A percentile compares a stretch with the other conserved stretches of the same genome.
Conservation (phyloP, 2,888 invertebrate genomes). For the Acanthosepion esculentum region DNA sequence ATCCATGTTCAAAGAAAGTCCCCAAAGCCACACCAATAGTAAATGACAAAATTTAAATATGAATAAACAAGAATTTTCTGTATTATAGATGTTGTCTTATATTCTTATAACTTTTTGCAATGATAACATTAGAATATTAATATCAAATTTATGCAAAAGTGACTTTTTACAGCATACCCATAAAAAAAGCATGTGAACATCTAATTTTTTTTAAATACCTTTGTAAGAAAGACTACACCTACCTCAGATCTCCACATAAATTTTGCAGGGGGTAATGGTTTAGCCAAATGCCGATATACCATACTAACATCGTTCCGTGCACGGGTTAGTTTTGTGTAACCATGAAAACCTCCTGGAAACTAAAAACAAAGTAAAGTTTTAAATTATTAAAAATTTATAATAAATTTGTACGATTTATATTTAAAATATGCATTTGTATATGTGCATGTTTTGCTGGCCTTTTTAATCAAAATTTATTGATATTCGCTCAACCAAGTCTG, state of each 20-base stretch:
- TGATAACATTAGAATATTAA: no score
- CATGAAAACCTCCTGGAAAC: conserved; percentile 74
- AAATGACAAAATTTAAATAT: no score
- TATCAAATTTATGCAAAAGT: no score
- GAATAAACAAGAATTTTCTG: no score
- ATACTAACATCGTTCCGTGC: conserved; percentile 71
- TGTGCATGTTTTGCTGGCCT: not conserved
- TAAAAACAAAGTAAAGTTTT: conserved; percentile 56
- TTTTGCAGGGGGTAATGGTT: conserved; percentile 72
- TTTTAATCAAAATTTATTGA: not conserved
- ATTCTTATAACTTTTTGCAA: no score
- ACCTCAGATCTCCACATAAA: conserved; percentile 70
- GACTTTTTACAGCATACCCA: no score
- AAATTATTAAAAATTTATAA: no score
- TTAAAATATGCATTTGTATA: not conserved
- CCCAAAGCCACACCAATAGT: no score
- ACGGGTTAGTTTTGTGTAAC: conserved; percentile 71
- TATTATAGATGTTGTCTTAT: no score
- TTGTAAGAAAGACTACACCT: not conserved
- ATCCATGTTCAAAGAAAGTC: no score
- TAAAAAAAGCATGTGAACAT: no score
- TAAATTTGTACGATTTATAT: not conserved
- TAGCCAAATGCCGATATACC: conserved; percentile 73
- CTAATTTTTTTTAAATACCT: no score
- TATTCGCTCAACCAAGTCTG: not conserved